Evolutionary conservation across 2,888 invertebrate genomes (phyloP), one percentile per base, ranked within the genome.

Genomic region (Sclerodermus sp.): DNA sequence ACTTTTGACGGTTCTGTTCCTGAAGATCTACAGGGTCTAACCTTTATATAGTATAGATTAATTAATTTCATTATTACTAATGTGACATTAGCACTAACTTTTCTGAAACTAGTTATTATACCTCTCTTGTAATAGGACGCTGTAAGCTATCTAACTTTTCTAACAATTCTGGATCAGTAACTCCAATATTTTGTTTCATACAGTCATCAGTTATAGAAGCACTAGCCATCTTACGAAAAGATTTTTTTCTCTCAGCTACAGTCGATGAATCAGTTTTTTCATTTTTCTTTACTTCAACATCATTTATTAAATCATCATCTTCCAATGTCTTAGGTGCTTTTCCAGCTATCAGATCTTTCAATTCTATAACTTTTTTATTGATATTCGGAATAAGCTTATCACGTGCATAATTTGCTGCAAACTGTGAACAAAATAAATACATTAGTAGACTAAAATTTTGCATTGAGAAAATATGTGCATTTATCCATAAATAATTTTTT

Each of bases 341-440:
- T 0, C 87, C 87, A 54, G 84, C 82, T 61, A 87, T 83, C 57
- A 87, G 80, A 66, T 87, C 85, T 77, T 87, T 87, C 47, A 90
- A 80, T 73, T 89, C 88, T 23, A 87, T 82, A 40, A 92, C 85
- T 80, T 89, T 90, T 70, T 87, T 87, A 66, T 85, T 87, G 44
- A 93, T 81, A 73, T 87, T 91, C 73, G 89, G 88, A 57, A 94
- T 87, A 14, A 96, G 82, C 64, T 92, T 90, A 66, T 94, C 93
- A 74, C 90, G 89, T 45, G 93, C 93, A 80, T 91, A 96, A 74
- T 95, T 91, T 15, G 95, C 94, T 45, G 95, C 95, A 81, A 92
- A 92, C 81, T 82, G 70, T 43, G 76, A 77, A 60, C 50, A 54
- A 59, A 42, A 32, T 18, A 15, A 12, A 45, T 45, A 34, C 3